Conservation (phyloP, 2,113 vertebrate genomes). For the Benitochromis conjunctus region DNA sequence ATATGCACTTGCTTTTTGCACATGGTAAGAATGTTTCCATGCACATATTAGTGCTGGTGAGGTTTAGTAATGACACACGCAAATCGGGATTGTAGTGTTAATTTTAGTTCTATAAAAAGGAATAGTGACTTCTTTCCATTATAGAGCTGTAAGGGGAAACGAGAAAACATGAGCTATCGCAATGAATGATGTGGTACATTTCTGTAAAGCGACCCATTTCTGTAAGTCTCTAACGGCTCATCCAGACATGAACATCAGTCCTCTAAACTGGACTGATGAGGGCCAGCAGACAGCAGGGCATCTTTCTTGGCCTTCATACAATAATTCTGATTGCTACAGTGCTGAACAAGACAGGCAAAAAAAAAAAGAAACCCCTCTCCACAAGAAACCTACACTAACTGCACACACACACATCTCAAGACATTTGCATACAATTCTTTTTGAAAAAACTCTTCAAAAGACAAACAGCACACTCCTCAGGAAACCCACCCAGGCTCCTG, state of each 20-base stretch:
- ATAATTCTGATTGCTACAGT: no score
- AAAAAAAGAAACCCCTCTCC: no score
- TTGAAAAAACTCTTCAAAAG: background rate
- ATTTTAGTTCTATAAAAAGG: background rate
- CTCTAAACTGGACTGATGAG: background rate
- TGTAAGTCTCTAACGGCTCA: background rate
- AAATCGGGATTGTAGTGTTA: background rate
- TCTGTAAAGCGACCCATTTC: background rate
- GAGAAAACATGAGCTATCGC: background rate
- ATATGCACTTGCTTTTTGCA: background rate
- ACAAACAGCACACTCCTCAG: background rate
- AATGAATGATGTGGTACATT: background rate
- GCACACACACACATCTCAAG: background rate
- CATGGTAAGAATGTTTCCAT: background rate
- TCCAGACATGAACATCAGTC: background rate
- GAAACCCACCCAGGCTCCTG: background rate
- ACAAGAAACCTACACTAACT: background rate
- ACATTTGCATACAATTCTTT: background rate
- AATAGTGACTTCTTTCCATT: background rate
- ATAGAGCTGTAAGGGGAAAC: background rate
- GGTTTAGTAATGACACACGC: background rate
- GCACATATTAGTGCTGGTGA: background rate
- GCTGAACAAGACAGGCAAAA: background rate
- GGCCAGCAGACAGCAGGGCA: background rate
- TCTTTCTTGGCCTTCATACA: no score